Conservation (phyloP, 2,888 invertebrate genomes). For the Molorchus minor region DNA sequence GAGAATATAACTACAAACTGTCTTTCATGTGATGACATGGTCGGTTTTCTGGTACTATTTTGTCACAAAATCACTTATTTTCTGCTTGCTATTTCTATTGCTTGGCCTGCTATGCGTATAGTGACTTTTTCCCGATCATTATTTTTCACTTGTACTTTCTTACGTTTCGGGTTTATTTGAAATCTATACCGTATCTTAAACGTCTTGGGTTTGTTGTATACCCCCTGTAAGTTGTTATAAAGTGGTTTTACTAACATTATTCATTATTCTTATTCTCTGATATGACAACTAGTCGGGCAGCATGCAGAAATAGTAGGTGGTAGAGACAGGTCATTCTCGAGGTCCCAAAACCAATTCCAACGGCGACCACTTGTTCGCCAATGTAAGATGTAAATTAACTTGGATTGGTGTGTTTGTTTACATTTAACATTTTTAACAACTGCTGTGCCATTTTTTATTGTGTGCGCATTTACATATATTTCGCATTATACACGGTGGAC, state of each 20-base stretch:
- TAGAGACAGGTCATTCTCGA: slow-evolving; percentile 14
- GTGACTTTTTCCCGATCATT: too few relatives aligned
- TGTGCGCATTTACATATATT: not conserved
- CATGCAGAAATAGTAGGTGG: slow-evolving; percentile 27
- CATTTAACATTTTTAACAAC: slow-evolving; percentile 9
- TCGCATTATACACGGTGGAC: not conserved
- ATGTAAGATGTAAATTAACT: slow-evolving; percentile 4
- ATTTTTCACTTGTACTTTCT: too few relatives aligned
- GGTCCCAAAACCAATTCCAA: slow-evolving; percentile 17
- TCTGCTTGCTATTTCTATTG: too few relatives aligned
- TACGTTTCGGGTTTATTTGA: too few relatives aligned
- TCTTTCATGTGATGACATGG: too few relatives aligned
- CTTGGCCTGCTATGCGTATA: too few relatives aligned
- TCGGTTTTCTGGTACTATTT: too few relatives aligned
- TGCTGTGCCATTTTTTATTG: slow-evolving; percentile 8
- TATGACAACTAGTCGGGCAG: slow-evolving; percentile 32
- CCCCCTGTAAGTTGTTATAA: slow-evolving; percentile 6
- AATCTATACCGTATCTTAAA: too few relatives aligned
- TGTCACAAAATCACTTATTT: too few relatives aligned
- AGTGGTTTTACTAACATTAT: too few relatives aligned
- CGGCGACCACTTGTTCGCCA: not conserved
- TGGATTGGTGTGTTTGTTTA: slow-evolving; percentile 10
- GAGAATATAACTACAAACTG: too few relatives aligned
- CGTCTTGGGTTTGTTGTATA: too few relatives aligned
- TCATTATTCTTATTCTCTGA: slow-evolving; percentile 28